Conservation (phyloP, 2,888 invertebrate genomes). For the Drosophila acutilabella region DNA sequence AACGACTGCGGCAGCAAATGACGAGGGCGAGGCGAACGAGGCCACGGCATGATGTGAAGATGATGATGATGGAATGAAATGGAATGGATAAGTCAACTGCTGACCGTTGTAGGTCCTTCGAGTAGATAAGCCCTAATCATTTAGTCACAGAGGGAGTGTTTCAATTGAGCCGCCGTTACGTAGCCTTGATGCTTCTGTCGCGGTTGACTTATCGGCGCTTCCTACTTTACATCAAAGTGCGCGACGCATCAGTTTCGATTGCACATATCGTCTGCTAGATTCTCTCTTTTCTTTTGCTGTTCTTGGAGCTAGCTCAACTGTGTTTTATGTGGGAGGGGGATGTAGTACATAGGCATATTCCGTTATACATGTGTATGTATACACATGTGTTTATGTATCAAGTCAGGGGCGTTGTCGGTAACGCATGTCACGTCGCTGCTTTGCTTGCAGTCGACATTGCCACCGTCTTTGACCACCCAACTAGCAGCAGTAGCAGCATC, state of each 20-base stretch:
- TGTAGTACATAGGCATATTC: background rate
- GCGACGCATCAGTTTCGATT: conserved; percentile 41
- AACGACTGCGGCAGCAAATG: background rate
- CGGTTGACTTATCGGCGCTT: conserved; percentile 57
- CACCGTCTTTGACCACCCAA: conserved; percentile 47
- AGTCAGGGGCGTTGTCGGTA: conserved; percentile 59
- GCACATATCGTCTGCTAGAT: conserved; percentile 31
- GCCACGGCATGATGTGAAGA: conserved; percentile 54
- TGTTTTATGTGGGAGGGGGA: conserved; percentile 43
- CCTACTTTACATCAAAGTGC: conserved; percentile 64
- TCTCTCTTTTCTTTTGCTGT: background rate
- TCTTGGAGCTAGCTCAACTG: conserved; percentile 4
- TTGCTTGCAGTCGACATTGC: conserved; percentile 35
- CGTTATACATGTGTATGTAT: background rate
- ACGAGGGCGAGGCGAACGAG: conserved; percentile 52
- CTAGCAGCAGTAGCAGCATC: conserved; percentile 26
- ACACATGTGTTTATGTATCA: background rate
- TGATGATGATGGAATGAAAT: conserved; percentile 21
- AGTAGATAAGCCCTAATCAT: conserved; percentile 76
- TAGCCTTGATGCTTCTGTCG: conserved; percentile 50
- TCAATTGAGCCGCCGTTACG: conserved; percentile 50
- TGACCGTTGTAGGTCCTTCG: conserved; percentile 69
- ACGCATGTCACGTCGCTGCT: conserved; percentile 50
- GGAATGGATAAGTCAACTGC: conserved; percentile 30
- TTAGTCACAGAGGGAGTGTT: conserved; percentile 65